Conservation (phyloP, 1,140 invertebrate genomes). For the Liolophura sinensis region DNA sequence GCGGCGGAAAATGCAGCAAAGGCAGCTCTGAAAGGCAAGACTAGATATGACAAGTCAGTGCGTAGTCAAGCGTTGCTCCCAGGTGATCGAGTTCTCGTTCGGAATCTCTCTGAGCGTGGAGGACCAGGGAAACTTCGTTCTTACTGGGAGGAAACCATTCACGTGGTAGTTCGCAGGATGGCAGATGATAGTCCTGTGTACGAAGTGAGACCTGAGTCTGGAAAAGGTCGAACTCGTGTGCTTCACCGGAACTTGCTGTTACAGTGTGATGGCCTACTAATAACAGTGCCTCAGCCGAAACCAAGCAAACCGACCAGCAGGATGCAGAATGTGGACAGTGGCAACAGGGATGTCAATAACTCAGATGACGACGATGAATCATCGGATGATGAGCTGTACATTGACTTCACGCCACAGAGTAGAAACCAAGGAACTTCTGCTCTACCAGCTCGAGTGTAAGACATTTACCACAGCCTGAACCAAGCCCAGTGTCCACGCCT, state of each 20-base stretch:
- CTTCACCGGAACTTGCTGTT: background rate
- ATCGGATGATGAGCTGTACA: too few species aligned
- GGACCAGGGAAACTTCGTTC: constrained; percentile 19
- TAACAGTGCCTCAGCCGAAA: too few species aligned
- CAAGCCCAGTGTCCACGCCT: too few species aligned
- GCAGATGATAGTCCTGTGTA: constrained; percentile 1
- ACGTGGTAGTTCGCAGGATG: constrained; percentile 6
- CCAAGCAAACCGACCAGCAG: too few species aligned
- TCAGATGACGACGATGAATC: too few species aligned
- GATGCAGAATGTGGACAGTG: too few species aligned
- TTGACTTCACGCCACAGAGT: too few species aligned
- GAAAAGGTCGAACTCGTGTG: background rate
- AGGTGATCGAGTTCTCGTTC: constrained; percentile 2
- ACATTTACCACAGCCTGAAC: too few species aligned
- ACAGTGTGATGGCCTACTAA: background rate
- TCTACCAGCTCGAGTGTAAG: too few species aligned
- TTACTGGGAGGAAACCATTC: constrained; percentile 17
- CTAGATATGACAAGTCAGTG: constrained; percentile 1
- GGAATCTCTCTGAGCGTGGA: constrained; percentile 17
- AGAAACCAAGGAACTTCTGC: too few species aligned
- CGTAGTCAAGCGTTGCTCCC: background rate
- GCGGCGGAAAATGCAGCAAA: background rate
- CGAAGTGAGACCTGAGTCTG: background rate
- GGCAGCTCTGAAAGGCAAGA: background rate
- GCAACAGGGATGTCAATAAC: too few species aligned